These are phyloP conservation scores for Tichodroma muraria DNA, from an alignment of 2,113 vertebrate species.

Conservation along the genomic window DNA sequence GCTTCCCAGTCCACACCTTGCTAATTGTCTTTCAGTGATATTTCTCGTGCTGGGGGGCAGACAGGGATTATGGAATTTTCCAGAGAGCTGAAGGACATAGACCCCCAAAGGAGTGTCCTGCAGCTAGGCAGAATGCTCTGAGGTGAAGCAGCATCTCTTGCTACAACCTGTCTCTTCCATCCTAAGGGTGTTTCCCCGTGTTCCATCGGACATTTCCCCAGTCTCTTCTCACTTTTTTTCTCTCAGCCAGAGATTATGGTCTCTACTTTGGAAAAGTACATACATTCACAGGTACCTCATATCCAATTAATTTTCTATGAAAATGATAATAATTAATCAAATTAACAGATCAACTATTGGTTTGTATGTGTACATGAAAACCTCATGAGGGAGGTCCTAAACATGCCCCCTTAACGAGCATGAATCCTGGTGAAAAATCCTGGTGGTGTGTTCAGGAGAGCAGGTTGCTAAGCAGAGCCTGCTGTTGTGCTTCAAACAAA, in stretches of 20 bases:
- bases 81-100: not conserved
- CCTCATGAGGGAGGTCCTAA: not conserved
- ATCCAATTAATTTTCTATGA: not conserved
- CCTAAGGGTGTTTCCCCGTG: not conserved
- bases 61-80: not conserved
- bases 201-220: not conserved
- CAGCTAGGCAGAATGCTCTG: not conserved
- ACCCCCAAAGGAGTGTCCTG: not conserved
- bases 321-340: not conserved
- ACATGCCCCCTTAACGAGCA: fast-evolving
- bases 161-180: not conserved
- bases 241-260: not conserved
- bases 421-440: too few species aligned
- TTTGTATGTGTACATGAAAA: not conserved
- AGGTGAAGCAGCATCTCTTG: not conserved
- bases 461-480: not conserved
- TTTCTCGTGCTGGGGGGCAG: not conserved
- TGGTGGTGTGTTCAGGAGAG: not conserved
- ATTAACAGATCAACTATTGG: not conserved
- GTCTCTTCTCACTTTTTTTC: not conserved
- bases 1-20: not conserved
- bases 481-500: not conserved
- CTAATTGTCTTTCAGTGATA: not conserved
- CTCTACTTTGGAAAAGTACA: not conserved
- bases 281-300: not conserved